Evolutionary conservation across 2,888 invertebrate species (phyloP).

Genomic region (Agapetus fuscipes): DNA sequence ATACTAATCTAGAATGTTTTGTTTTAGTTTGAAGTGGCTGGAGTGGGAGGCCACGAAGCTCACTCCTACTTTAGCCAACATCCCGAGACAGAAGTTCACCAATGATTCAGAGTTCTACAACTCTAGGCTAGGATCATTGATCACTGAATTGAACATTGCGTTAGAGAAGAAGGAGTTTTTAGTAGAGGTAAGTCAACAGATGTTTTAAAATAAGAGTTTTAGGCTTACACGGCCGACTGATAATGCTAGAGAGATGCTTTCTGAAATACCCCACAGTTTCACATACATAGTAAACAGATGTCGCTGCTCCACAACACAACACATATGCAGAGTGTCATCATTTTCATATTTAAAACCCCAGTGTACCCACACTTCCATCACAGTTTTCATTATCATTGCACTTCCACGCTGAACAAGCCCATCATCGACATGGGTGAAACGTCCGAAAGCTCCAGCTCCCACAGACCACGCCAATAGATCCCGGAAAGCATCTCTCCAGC

Average conservation of each 20-base stretch:
- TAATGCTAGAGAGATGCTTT: background rate
- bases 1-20: conserved; percentile 8
- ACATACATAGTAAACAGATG: no score
- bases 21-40: conserved; percentile 47
- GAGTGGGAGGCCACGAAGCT: conserved; percentile 57
- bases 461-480: no score
- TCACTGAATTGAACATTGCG: conserved; percentile 47
- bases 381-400: no score
- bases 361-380: no score
- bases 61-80: conserved; percentile 45
- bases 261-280: background rate
- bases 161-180: conserved; percentile 47
- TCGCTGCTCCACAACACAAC: no score
- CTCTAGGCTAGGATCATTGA: conserved; percentile 35
- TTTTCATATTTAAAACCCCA: no score
- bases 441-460: no score
- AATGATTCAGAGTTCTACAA: conserved; percentile 28
- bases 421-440: no score
- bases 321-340: no score
- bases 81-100: conserved; percentile 38
- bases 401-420: no score
- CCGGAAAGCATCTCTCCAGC: no score
- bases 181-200: conserved; percentile 40
- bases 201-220: background rate
- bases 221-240: no score